These are phyloP conservation scores for Drosophila borborema DNA, from an alignment of 2,888 invertebrate genomes.

Conservation along the genomic window DNA sequence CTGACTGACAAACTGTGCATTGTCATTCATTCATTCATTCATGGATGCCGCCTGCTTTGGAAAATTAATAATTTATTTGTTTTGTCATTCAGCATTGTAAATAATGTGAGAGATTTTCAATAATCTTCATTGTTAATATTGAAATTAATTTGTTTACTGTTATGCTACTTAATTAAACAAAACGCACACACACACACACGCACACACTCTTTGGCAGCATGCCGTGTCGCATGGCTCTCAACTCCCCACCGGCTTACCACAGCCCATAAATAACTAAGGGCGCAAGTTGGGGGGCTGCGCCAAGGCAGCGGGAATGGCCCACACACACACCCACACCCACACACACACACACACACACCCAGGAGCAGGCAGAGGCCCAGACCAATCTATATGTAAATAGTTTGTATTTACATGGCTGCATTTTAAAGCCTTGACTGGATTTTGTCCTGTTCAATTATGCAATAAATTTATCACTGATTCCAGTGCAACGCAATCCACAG, in stretches of 20 bases:
- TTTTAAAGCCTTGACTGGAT: constrained; percentile 69
- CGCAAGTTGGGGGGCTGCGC: constrained; percentile 27
- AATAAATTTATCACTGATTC: constrained; percentile 79
- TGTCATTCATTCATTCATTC: constrained; percentile 56
- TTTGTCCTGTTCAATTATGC: constrained; percentile 79
- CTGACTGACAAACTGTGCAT: constrained; percentile 44
- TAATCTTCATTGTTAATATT: constrained; percentile 81
- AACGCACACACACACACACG: constrained; percentile 48
- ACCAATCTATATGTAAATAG: constrained; percentile 66
- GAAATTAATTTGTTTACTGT: constrained; percentile 82
- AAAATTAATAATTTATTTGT: constrained; percentile 80
- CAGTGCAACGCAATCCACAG: constrained; percentile 60
- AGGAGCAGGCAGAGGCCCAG: constrained; percentile 19
- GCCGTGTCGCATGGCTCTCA: constrained; percentile 16
- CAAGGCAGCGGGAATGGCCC: constrained; percentile 7
- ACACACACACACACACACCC: background rate
- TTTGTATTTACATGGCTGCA: constrained; percentile 65
- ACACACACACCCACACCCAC: constrained; percentile 6
- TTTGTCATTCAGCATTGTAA: constrained; percentile 80
- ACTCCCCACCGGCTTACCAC: constrained; percentile 60
- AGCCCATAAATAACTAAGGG: constrained; percentile 73
- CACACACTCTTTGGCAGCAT: constrained; percentile 19
- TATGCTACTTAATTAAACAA: constrained; percentile 81
- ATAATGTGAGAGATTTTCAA: constrained; percentile 81
- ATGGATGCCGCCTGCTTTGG: constrained; percentile 40